Evolutionary conservation across 1,140 invertebrate genomes (phyloP), one percentile per base, ranked within the genome.

Genomic region (Halesus radiatus): DNA sequence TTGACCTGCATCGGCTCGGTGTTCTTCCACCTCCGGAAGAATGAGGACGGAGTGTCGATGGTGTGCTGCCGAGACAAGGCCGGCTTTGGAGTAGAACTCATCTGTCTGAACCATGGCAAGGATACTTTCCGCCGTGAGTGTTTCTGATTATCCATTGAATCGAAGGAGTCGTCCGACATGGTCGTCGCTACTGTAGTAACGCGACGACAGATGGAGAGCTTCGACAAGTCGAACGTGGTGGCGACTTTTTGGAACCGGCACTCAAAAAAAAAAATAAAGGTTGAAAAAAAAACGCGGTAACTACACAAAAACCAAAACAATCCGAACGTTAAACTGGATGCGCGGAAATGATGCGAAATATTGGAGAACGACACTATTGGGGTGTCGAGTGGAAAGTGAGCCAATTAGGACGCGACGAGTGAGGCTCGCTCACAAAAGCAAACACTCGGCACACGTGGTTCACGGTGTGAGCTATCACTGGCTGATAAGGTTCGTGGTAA

Each of bases 11-110:
- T 60, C 6, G 58, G 58, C 2, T 77, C 58, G 7, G 29, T 10
- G 13, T 66, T 32, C 60, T 60, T 77, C 60, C 45, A 23, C 8
- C 32, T 18, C 32, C 37, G 20, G 60, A 64, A 66, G 90, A 95
- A 95, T 54, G 94, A 95, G 85, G 94, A 92, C 83, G 95, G 95
- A 79, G 95, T 95, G 89, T 97, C 96, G 90, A 97, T 96, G 87
- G 96, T 97, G 85, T 96, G 95, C 87, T 97, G 95, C 22, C 95
- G 92, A 52, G 94, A 92, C 29, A 96, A 91, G 52, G 91, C 90
- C 77, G 93, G 92, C 85, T 95, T 94, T 45, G 92, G 89, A 81
- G 92, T 90, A 84, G 91, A 91, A 79, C 94, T 92, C 37, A 94
- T 96, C 77, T 91, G 92, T 62, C 95, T 91, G 88, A 96, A 96